Evolutionary conservation across 2,113 vertebrate genomes (phyloP).

Genomic region (Paramormyrops kingsleyae): DNA sequence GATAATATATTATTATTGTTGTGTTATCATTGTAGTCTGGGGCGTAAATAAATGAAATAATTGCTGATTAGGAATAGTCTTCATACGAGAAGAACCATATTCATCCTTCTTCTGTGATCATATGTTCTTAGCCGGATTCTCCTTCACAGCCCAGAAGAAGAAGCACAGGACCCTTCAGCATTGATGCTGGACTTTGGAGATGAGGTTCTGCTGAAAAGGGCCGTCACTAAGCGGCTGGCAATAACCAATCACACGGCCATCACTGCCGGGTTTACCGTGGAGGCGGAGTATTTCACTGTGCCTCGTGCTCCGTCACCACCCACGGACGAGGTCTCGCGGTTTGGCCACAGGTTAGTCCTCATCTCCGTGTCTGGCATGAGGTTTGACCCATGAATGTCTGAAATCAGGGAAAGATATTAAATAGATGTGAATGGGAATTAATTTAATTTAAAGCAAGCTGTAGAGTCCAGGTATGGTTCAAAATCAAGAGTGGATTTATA

Average conservation of each 20-base stretch:
- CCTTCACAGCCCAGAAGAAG: slow-evolving; percentile 39
- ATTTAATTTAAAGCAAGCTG: neutral
- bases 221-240: slow-evolving; percentile 57
- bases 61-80: neutral
- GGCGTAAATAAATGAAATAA: neutral
- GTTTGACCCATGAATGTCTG: neutral
- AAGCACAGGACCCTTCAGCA: neutral
- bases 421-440: neutral
- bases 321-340: neutral
- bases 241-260: slow-evolving; percentile 76
- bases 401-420: neutral
- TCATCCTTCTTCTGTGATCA: neutral
- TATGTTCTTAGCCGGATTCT: neutral
- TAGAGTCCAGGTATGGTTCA: neutral
- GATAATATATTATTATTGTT: neutral
- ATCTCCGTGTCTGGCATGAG: neutral
- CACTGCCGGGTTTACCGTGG: slow-evolving; percentile 63
- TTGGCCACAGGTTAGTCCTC: slow-evolving; percentile 40
- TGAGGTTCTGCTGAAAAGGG: slow-evolving; percentile 52
- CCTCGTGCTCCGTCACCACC: slow-evolving; percentile 16
- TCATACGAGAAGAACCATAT: neutral
- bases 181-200: slow-evolving; percentile 74
- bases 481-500: neutral
- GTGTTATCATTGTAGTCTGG: neutral
- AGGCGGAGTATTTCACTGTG: slow-evolving; percentile 69